phyloP scores from a whole-genome alignment of 2,797 vertebrate species.

The Thamnophis elegans region DNA sequence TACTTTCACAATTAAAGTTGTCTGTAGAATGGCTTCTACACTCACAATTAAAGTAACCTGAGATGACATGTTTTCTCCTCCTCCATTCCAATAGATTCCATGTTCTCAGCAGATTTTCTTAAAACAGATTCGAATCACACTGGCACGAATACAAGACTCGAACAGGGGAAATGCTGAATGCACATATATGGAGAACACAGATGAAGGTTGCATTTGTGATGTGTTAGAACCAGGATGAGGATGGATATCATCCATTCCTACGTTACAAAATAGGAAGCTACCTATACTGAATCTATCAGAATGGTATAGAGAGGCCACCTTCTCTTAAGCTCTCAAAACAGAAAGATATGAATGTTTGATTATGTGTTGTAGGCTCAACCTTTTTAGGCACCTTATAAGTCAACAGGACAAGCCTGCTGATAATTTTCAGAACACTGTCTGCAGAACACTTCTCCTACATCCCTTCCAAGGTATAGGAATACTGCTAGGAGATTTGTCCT shows the following conservation, averaged over 20 bases:
- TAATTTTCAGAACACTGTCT: neutral
- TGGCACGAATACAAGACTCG: neutral
- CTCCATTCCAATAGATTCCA: neutral
- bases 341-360: neutral
- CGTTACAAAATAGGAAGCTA: neutral
- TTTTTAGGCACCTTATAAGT: neutral
- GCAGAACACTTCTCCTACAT: neutral
- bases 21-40: too few species aligned
- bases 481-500: neutral
- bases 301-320: neutral
- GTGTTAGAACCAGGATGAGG: neutral
- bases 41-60: neutral
- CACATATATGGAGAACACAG: neutral
- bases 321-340: neutral
- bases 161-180: neutral
- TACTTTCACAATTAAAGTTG: neutral
- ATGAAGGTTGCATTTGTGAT: neutral
- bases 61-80: neutral
- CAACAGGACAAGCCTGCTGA: neutral
- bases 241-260: neutral
- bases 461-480: neutral
- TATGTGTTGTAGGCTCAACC: neutral
- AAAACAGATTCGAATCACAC: neutral
- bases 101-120: neutral
- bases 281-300: neutral